phyloP scores from a whole-genome alignment of 2,797 vertebrate genomes.

The Protosalanx chinensis region DNA sequence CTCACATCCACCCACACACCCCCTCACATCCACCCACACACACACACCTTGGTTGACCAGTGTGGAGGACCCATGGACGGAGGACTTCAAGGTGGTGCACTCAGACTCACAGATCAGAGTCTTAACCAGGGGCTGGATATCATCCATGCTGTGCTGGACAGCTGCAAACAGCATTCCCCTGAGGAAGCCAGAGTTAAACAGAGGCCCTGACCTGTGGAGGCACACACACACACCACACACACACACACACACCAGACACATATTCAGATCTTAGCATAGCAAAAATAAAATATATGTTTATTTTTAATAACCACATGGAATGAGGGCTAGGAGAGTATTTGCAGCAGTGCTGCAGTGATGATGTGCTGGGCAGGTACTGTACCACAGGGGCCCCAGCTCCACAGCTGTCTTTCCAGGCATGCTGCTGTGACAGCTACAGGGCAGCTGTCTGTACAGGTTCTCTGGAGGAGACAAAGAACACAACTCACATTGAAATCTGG shows the following conservation, averaged over 20 bases:
- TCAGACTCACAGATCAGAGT: slow-evolving; percentile 90
- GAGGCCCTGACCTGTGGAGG: slow-evolving; percentile 80
- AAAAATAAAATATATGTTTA: too few relatives aligned
- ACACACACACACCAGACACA: neutral
- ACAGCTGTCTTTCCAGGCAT: slow-evolving; percentile 94
- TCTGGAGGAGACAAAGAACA: slow-evolving; percentile 51
- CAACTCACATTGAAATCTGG: neutral
- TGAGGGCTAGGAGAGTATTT: too few relatives aligned
- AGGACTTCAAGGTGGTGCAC: slow-evolving; percentile 81
- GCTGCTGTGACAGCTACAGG: slow-evolving; percentile 89
- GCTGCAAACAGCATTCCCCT: slow-evolving; percentile 87
- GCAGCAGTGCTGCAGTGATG: too few relatives aligned
- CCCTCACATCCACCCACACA: too few relatives aligned
- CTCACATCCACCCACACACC: too few relatives aligned
- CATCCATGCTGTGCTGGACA: slow-evolving; percentile 83
- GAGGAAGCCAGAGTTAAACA: slow-evolving; percentile 92
- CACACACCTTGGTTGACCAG: slow-evolving; percentile 79
- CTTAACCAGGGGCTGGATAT: slow-evolving; percentile 89
- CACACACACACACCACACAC: slow-evolving; percentile 2
- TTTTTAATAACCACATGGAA: too few relatives aligned
- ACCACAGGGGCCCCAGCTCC: slow-evolving; percentile 92
- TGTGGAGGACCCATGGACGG: slow-evolving; percentile 63
- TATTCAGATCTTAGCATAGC: neutral
- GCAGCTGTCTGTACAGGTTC: slow-evolving; percentile 85
- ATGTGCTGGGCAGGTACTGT: neutral